Conservation (phyloP, 1,140 invertebrate species). For the Hormaphis cornu region DNA sequence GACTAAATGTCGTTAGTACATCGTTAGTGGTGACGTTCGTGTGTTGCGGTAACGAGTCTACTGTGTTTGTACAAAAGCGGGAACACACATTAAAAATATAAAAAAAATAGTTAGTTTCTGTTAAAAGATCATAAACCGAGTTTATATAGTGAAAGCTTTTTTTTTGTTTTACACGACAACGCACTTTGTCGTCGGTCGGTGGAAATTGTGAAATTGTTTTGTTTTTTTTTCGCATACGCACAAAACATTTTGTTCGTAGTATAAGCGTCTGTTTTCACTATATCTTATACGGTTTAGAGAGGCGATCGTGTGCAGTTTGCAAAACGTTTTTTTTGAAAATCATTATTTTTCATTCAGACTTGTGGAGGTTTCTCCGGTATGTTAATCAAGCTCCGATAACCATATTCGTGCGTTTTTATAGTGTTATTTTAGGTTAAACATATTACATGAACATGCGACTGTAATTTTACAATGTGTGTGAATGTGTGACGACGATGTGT, state of each 20-base stretch:
- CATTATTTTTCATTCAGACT: slow-evolving; percentile 27
- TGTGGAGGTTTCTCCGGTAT: slow-evolving; percentile 22
- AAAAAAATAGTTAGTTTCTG: slow-evolving; percentile 25
- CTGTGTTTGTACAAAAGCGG: slow-evolving; percentile 30
- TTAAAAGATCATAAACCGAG: slow-evolving; percentile 6
- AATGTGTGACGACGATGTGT: neutral
- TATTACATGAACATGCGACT: neutral
- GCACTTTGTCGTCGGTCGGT: neutral
- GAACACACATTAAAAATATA: slow-evolving; percentile 30
- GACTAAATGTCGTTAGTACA: neutral
- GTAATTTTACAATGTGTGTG: neutral
- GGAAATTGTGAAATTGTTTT: neutral
- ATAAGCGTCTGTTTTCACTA: slow-evolving; percentile 27
- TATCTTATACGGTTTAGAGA: slow-evolving; percentile 5
- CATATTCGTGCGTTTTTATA: neutral
- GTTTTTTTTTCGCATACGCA: neutral
- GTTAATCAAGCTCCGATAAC: slow-evolving; percentile 20
- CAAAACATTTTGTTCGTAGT: slow-evolving; percentile 2
- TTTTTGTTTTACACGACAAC: neutral
- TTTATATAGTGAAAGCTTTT: slow-evolving; percentile 26
- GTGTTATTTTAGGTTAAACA: neutral
- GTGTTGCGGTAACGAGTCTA: slow-evolving; percentile 17
- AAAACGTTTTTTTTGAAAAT: neutral
- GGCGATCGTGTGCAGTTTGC: slow-evolving; percentile 3
- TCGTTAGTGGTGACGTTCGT: slow-evolving; percentile 1